Evolutionary conservation across 2,888 invertebrate species (phyloP).

Genomic region (Dendrolimus pini): DNA sequence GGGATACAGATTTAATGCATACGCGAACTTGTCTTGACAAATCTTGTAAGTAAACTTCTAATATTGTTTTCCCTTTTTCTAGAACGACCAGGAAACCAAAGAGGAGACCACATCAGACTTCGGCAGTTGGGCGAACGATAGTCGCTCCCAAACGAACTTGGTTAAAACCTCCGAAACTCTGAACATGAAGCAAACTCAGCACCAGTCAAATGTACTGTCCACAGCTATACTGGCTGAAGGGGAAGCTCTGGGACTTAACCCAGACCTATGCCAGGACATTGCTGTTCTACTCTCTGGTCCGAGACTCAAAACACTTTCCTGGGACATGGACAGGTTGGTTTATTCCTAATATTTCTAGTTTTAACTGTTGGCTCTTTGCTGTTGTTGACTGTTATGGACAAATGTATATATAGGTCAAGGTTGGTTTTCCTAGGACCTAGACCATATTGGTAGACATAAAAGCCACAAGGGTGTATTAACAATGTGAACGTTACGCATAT

Average conservation of each 20-base stretch:
- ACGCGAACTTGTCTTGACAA: no score
- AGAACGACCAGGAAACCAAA: slow-evolving; percentile 40
- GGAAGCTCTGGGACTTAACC: slow-evolving; percentile 79
- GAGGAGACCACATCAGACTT: slow-evolving; percentile 43
- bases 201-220: slow-evolving; percentile 73
- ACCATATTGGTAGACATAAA: no score
- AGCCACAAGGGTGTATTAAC: no score
- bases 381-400: no score
- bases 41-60: no score
- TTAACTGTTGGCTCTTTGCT: not conserved
- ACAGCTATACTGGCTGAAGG: slow-evolving; percentile 76
- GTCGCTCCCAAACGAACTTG: slow-evolving; percentile 60
- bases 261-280: slow-evolving; percentile 82
- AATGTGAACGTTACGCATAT: no score
- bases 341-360: not conserved
- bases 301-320: slow-evolving; percentile 82
- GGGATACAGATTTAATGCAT: no score
- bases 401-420: no score
- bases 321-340: slow-evolving; percentile 75
- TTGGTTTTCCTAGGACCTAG: no score
- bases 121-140: slow-evolving; percentile 65
- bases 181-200: slow-evolving; percentile 52
- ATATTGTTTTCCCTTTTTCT: slow-evolving; percentile 10
- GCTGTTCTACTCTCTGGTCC: slow-evolving; percentile 83
- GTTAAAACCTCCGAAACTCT: slow-evolving; percentile 67